Conservation (phyloP, 1,140 invertebrate species). For the Paraescarpia echinospica region DNA sequence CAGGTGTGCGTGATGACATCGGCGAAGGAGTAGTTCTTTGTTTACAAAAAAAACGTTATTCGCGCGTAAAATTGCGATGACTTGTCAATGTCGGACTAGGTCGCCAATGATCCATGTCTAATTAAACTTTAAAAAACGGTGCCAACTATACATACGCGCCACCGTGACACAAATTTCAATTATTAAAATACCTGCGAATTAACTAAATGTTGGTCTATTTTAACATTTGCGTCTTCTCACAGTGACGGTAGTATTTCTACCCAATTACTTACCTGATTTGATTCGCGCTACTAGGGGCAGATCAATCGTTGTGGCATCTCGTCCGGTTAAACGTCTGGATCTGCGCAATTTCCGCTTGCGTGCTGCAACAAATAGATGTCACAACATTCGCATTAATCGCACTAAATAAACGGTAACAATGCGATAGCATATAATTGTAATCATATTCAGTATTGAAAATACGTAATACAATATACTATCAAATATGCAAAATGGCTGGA, state of each 20-base stretch:
- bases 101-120: background rate
- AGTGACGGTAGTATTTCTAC: background rate
- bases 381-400: background rate
- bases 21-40: background rate
- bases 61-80: background rate
- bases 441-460: background rate
- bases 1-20: background rate
- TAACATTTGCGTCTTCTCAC: background rate
- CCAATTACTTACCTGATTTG: background rate
- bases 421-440: background rate
- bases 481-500: too few species aligned
- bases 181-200: too few species aligned
- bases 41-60: background rate
- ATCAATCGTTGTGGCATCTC: background rate
- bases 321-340: background rate
- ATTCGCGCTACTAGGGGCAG: background rate
- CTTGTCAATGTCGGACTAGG: background rate
- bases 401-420: background rate
- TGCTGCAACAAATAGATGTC: background rate
- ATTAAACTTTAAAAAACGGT: background rate
- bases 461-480: background rate
- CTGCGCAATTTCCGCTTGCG: background rate
- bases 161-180: background rate
- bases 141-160: background rate
- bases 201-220: too few species aligned